Evolutionary conservation across 2,888 invertebrate species (phyloP), one percentile per base, ranked within the genome.

Genomic region (Emmelina monodactyla): DNA sequence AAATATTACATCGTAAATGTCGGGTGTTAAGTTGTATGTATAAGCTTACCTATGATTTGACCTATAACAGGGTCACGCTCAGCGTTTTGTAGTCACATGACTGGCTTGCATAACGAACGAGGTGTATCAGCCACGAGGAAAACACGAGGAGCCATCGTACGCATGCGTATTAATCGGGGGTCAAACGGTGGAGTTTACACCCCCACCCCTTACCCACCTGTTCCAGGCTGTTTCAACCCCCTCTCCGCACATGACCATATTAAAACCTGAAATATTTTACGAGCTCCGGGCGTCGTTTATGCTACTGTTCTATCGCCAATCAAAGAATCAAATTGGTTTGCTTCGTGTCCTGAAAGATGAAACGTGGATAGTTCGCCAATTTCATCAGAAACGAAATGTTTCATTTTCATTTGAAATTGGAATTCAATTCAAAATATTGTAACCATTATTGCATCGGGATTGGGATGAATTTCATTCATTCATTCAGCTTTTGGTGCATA

Each of bases 251-350:
- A 54, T 50, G 9, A 14, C 29, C 53, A 59, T 66, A 63, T 66
- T 65, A 65, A 67, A 72, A 69, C 58, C 60, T 55, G 53, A 58
- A 58, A 61, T 69, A 71, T 67, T 70, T 68, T 56, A 66, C 58
- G 51, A 54, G 55, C 56, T 52, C 51, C 55, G 55, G 62, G 48
- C 60, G 58, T 60, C 62, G 60, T 59, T 63, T 65, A 55, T 54
- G 55, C 55, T 49, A 50, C 51, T 57, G 51, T 58, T 60, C 58
- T 61, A 51, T 50, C 51, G 53, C 58, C 58, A 63, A 64, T 62
- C 60, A 58, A 58, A 53, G 47, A 57, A 56, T 58, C 56, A 57
- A 60, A 62, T 53, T 35, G 14, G 25, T 14, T 34, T 19, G 19
- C 5, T 9, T 9, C 19, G 19, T 6, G 19, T 51, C 40, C n/a